A percentile compares a stretch with the other conserved stretches of the same genome.
These are phyloP conservation scores for Zygaena filipendulae DNA, from an alignment of 2,888 invertebrate species.

Conservation along the genomic window DNA sequence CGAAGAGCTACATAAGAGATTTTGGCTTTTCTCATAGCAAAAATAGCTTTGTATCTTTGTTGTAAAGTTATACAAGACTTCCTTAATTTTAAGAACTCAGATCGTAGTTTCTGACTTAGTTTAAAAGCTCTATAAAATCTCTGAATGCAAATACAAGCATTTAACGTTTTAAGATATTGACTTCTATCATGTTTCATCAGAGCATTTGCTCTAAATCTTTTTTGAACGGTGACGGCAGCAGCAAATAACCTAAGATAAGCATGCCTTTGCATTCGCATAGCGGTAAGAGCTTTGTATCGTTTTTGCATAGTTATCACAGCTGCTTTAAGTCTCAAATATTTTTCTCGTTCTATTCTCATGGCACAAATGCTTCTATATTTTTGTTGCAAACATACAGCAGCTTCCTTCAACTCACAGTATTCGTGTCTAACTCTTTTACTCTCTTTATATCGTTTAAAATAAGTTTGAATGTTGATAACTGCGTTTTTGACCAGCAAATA, in stretches of 20 bases:
- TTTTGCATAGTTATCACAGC: slow-evolving; percentile 35
- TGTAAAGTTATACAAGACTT: slow-evolving; percentile 30
- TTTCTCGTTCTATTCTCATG: slow-evolving; percentile 36
- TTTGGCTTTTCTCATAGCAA: slow-evolving; percentile 31
- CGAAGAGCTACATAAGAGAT: slow-evolving; percentile 27
- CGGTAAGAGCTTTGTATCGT: slow-evolving; percentile 37
- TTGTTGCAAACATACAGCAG: slow-evolving; percentile 45
- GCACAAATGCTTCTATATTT: slow-evolving; percentile 32
- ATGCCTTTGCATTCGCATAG: slow-evolving; percentile 33
- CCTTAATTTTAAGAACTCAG: slow-evolving; percentile 32
- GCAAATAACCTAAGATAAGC: slow-evolving; percentile 25
- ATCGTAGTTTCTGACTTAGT: slow-evolving; percentile 27
- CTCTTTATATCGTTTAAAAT: slow-evolving; percentile 29
- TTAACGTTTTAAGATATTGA: slow-evolving; percentile 35
- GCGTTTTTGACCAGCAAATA: slow-evolving; percentile 27
- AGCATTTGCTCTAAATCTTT: slow-evolving; percentile 37
- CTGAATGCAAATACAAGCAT: slow-evolving; percentile 47
- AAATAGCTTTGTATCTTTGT: slow-evolving; percentile 32
- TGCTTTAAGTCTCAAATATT: slow-evolving; percentile 32
- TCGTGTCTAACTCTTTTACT: slow-evolving; percentile 26
- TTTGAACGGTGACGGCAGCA: slow-evolving; percentile 28
- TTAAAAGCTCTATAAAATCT: slow-evolving; percentile 34
- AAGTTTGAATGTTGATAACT: slow-evolving; percentile 26
- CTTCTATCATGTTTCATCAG: slow-evolving; percentile 35
- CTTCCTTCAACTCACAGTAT: slow-evolving; percentile 40